These are phyloP conservation scores for Chiloscyllium punctatum DNA, from an alignment of 2,797 vertebrate species.

Conservation along the genomic window DNA sequence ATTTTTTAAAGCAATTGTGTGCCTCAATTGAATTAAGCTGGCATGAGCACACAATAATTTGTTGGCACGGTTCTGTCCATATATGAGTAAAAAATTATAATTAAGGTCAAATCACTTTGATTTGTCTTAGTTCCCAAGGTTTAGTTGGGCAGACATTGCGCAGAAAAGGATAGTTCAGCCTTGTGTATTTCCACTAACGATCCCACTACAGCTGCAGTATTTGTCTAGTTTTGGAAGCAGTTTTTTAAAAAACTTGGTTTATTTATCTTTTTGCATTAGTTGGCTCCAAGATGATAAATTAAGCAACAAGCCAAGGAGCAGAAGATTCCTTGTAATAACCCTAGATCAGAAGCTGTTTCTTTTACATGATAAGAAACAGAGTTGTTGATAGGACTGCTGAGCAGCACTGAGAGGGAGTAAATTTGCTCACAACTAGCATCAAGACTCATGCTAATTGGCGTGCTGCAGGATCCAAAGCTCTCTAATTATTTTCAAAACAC, in stretches of 20 bases:
- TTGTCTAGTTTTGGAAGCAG: neutral
- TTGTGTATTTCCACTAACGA: neutral
- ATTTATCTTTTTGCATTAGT: neutral
- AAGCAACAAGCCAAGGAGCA: neutral
- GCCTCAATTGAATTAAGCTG: neutral
- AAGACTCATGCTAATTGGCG: neutral
- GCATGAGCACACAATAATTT: neutral
- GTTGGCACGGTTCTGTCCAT: neutral
- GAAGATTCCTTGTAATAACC: neutral
- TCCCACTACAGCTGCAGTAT: neutral
- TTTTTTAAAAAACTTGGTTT: neutral
- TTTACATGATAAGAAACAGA: neutral
- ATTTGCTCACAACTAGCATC: neutral
- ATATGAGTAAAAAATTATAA: neutral
- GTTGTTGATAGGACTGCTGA: neutral
- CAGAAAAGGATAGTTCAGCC: neutral
- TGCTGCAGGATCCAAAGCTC: neutral
- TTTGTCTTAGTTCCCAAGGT: neutral
- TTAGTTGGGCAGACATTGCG: neutral
- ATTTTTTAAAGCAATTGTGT: neutral
- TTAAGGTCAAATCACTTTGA: neutral
- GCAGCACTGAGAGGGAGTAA: neutral
- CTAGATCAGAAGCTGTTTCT: neutral
- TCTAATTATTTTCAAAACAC: neutral
- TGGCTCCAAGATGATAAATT: neutral